Percentiles rank a stretch among this genome's conserved stretches.
Conservation (phyloP, 2,113 vertebrate species). For the Melospiza georgiana region DNA sequence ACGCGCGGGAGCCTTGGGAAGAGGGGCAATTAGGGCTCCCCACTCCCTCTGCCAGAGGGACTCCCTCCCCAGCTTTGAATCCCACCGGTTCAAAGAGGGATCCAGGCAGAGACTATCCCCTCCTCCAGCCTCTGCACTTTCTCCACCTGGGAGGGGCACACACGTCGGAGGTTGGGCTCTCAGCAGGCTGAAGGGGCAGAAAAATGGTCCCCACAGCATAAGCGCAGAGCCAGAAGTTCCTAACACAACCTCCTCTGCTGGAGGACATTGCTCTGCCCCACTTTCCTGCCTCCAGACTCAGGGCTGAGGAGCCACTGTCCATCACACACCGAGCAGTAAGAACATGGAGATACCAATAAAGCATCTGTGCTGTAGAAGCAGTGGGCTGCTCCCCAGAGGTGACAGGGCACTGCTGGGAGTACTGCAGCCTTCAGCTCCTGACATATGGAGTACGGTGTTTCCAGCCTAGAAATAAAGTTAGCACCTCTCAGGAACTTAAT, state of each 20-base stretch:
- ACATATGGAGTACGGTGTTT: neutral
- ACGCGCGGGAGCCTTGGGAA: slow-evolving; percentile 3
- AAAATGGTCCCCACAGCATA: neutral
- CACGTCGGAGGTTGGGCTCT: neutral
- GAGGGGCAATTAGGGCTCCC: neutral
- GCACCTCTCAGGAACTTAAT: neutral
- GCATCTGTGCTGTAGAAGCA: neutral
- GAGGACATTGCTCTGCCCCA: neutral
- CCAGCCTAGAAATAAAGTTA: neutral
- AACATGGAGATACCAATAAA: neutral
- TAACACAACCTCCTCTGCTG: neutral
- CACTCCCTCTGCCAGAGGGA: neutral
- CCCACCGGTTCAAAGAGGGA: neutral
- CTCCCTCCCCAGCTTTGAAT: neutral
- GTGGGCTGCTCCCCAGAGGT: neutral
- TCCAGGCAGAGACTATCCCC: neutral
- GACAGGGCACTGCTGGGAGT: neutral
- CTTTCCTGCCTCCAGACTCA: neutral
- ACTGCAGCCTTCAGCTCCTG: neutral
- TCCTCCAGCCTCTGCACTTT: neutral
- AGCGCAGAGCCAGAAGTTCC: neutral
- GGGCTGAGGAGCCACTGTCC: neutral
- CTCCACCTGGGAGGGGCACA: neutral
- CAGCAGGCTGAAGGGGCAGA: neutral
- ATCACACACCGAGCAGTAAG: neutral